A percentile compares a stretch with the other conserved stretches of the same genome.
These are phyloP conservation scores for Micrastur ruficollis DNA, from an alignment of 2,797 vertebrate genomes.

Conservation along the genomic window DNA sequence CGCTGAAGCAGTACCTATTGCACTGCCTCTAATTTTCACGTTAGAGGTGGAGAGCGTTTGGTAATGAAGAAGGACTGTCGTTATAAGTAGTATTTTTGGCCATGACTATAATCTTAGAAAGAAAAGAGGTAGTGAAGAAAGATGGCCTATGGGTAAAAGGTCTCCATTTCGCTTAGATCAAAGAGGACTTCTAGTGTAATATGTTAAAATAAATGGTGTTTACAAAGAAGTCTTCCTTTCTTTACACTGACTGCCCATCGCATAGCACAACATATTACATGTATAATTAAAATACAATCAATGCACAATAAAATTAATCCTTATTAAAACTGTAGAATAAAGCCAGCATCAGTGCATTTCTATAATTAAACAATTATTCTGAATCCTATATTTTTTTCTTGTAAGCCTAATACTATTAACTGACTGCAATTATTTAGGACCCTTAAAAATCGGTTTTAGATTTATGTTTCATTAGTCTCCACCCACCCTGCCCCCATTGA, in stretches of 20 bases:
- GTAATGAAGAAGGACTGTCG: constrained; percentile 50
- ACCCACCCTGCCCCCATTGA: neutral
- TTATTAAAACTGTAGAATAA: constrained; percentile 21
- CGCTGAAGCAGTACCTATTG: rapidly evolving
- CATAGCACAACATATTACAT: neutral
- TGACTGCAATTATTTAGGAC: constrained; percentile 27
- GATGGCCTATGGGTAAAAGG: constrained; percentile 48
- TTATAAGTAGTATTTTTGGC: constrained; percentile 37
- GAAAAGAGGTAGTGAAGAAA: constrained; percentile 52
- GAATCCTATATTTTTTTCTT: neutral
- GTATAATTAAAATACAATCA: constrained; percentile 46
- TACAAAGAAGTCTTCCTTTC: constrained; percentile 14
- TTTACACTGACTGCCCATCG: neutral
- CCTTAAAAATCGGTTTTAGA: constrained; percentile 29
- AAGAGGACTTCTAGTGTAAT: neutral
- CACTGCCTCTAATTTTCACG: constrained; percentile 47
- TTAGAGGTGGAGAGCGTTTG: constrained; percentile 30
- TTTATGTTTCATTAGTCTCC: constrained; percentile 58
- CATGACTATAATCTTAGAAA: neutral
- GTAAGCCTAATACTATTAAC: neutral
- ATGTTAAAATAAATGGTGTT: constrained; percentile 27
- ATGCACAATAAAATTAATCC: constrained; percentile 16
- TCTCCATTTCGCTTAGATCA: neutral
- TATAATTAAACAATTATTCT: constrained; percentile 51
- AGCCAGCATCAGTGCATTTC: neutral